Evolutionary conservation across 2,113 vertebrate genomes (phyloP).

Genomic region (Gavia stellata): DNA sequence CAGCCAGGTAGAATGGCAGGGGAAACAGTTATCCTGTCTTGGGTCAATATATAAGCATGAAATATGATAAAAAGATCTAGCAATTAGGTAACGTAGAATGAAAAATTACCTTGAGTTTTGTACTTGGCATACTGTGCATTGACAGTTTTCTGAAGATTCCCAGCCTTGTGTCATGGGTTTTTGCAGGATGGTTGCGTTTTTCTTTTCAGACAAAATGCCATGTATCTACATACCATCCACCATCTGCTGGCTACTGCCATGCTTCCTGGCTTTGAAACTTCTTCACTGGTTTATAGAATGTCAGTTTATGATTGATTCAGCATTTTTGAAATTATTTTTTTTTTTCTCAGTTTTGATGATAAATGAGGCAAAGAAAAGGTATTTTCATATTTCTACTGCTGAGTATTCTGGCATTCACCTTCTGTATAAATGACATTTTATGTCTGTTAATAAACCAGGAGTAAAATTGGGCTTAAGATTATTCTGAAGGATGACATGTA

Average conservation of each 20-base stretch:
- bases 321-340: not conserved
- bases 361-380: not conserved
- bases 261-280: not conserved
- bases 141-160: not conserved
- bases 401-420: not conserved
- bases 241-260: not conserved
- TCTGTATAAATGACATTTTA: not conserved
- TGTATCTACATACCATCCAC: not conserved
- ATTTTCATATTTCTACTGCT: not conserved
- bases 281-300: not conserved
- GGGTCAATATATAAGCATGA: not conserved
- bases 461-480: not conserved
- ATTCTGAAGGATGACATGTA: not conserved
- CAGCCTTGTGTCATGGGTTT: not conserved
- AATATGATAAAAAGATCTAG: not conserved
- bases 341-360: not conserved
- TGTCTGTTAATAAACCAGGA: not conserved
- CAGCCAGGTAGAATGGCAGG: not conserved
- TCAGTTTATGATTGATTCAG: slow-evolving; percentile 10
- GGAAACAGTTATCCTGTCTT: not conserved
- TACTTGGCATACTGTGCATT: fast-evolving
- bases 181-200: not conserved
- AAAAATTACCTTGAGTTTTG: not conserved
- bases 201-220: not conserved
- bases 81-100: not conserved